A percentile compares a stretch with the other conserved stretches of the same genome.
Evolutionary conservation across 2,797 vertebrate species (phyloP).

Genomic region (Heliangelus exortis): DNA sequence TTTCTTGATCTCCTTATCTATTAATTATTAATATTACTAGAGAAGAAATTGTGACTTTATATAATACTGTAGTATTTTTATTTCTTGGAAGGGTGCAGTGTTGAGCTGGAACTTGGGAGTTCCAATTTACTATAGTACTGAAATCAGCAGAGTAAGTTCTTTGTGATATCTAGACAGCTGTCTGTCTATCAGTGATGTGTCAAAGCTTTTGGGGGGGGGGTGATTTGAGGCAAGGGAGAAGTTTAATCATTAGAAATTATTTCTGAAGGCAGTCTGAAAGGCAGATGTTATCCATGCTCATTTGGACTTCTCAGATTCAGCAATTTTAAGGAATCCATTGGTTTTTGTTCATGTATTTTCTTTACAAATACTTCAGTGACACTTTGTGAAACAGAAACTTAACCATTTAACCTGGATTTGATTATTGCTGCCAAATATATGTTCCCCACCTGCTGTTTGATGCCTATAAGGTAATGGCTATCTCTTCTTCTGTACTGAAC

Average conservation of each 20-base stretch:
- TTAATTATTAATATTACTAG: background rate
- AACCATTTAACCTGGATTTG: background rate
- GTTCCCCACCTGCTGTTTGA: background rate
- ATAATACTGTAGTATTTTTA: background rate
- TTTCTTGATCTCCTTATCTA: background rate
- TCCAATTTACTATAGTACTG: background rate
- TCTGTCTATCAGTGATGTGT: background rate
- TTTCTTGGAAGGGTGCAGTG: background rate
- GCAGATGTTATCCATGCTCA: background rate
- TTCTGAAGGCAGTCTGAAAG: background rate
- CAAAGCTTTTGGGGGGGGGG: background rate
- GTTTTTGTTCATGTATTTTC: background rate
- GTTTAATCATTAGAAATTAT: background rate
- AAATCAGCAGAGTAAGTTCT: background rate
- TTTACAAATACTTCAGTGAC: background rate
- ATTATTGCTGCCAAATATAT: background rate
- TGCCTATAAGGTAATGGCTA: background rate
- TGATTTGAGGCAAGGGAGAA: rapidly evolving
- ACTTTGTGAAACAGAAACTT: background rate
- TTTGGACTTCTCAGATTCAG: background rate
- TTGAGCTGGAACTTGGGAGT: background rate
- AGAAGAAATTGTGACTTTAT: background rate
- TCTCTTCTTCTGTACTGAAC: background rate
- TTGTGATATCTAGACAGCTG: background rate
- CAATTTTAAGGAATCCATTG: background rate